Base-by-base conservation (phyloP, 2,888 invertebrate genomes). In the Steinernema hermaphroditum region DNA sequence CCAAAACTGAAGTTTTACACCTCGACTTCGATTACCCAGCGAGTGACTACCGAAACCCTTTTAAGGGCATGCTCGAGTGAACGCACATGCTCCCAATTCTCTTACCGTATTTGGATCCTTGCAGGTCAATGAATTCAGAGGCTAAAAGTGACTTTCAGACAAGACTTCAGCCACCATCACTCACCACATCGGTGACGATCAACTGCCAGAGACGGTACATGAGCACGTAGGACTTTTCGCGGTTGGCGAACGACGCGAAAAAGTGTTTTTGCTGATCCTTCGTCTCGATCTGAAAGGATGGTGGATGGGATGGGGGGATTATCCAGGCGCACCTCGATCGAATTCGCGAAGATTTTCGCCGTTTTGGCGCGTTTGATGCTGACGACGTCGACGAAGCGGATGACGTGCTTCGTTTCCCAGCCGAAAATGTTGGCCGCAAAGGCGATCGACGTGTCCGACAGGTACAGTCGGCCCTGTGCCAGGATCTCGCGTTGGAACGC, bases 351-450 rank as follows among this genome's bases (percentile, higher is more conserved):
- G 76, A 97, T 94, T 71, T 88, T 81, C 0, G 89, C 93, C 0
- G 94, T 94, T 89, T 93, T 94, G 88, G 94, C 94, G 89, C 96
- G 96, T 50, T 94, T 94, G 87, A 97, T 93, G 69, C 93, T 91
- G 6, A 93, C 92, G 75, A 97, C 93, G 85, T 96, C 94, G 87
- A 92, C 93, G 92, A 94, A 94, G 81, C 91, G 91, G 71, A 96
- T 90, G 70, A 91, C 91, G 77, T 95, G 90, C 88, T 90, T 91
- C 6, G 94, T 96, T 89, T 96, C 95, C 95, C 95, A 96, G 84
- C 94, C 92, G 88, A 97, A 94, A 87, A 97, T 96, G 88, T 94
- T 96, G 27, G 96, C 95, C 90, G 96, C 93, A 90, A 97, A 97
- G 88, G 96, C 96, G 75, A 96, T 90, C 90, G 93, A 94, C 88